phyloP scores from a whole-genome alignment of 2,113 vertebrate genomes.

The Uropsilus gracilis region DNA sequence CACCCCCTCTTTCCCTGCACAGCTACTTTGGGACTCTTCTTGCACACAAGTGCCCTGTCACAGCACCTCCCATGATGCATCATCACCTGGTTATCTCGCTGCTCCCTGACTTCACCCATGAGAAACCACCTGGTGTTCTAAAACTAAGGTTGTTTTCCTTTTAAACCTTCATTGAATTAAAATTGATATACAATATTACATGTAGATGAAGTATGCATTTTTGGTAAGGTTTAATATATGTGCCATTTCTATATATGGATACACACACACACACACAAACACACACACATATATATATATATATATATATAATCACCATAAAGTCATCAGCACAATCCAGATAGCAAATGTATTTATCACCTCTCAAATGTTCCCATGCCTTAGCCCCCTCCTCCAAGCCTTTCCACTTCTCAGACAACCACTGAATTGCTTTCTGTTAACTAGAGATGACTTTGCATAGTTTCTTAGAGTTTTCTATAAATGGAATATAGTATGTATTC shows the following conservation, averaged over 20 bases:
- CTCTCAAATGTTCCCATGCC: not conserved
- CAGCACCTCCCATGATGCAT: accelerated
- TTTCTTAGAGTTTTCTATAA: not conserved
- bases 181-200: not conserved
- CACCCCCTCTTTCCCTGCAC: not conserved
- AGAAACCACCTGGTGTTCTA: not conserved
- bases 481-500: not conserved
- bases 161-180: not conserved
- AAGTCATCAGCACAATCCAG: not conserved
- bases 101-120: not conserved
- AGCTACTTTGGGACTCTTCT: accelerated
- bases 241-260: not conserved
- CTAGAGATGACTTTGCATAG: not conserved
- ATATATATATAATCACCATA: not conserved
- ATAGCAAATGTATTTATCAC: not conserved
- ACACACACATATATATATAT: too few species aligned
- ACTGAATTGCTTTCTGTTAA: not conserved
- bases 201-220: not conserved
- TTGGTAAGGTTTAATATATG: not conserved
- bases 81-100: not conserved
- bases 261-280: too few species aligned
- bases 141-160: not conserved
- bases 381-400: not conserved
- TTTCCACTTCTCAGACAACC: not conserved
- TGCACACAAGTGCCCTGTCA: not conserved